These are phyloP conservation scores for Anadara kagoshimensis DNA, from an alignment of 1,140 invertebrate species.

Conservation along the genomic window DNA sequence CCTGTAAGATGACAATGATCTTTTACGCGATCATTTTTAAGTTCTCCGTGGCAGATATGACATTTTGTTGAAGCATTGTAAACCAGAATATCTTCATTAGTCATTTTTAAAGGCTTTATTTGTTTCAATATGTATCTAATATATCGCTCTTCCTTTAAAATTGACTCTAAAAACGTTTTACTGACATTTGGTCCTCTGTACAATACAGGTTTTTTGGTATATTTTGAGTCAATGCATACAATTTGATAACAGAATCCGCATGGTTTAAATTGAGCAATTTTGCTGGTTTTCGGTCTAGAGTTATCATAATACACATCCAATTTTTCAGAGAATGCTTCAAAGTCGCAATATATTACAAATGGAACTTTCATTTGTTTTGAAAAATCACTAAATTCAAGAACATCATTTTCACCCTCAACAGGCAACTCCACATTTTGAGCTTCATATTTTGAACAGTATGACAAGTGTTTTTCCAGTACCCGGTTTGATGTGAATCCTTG, in stretches of 20 bases:
- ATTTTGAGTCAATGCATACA: slow-evolving; percentile 12
- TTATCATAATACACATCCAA: slow-evolving; percentile 1
- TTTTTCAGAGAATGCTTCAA: neutral
- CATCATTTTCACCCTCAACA: neutral
- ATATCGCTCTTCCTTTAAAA: slow-evolving; percentile 3
- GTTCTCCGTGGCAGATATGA: neutral
- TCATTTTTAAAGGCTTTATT: slow-evolving; percentile 1
- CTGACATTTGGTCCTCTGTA: slow-evolving; percentile 10
- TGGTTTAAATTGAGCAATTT: neutral
- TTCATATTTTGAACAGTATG: slow-evolving; percentile 1
- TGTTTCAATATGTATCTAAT: neutral
- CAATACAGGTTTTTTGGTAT: slow-evolving; percentile 16
- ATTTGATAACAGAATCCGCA: slow-evolving; percentile 20
- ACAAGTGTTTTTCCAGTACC: neutral
- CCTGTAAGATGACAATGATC: slow-evolving; percentile 18
- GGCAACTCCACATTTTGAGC: slow-evolving; percentile 11
- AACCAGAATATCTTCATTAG: neutral
- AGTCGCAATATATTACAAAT: slow-evolving; percentile 5
- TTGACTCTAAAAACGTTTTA: neutral
- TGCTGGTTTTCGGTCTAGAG: neutral
- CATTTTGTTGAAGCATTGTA: slow-evolving; percentile 2
- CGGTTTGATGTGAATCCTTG: slow-evolving; percentile 9
- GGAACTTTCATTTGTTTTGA: slow-evolving; percentile 10
- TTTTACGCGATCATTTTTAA: slow-evolving; percentile 14
- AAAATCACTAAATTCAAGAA: slow-evolving; percentile 17